Evolutionary conservation across 2,888 invertebrate genomes (phyloP).

Genomic region (Drosophila diplacantha): DNA sequence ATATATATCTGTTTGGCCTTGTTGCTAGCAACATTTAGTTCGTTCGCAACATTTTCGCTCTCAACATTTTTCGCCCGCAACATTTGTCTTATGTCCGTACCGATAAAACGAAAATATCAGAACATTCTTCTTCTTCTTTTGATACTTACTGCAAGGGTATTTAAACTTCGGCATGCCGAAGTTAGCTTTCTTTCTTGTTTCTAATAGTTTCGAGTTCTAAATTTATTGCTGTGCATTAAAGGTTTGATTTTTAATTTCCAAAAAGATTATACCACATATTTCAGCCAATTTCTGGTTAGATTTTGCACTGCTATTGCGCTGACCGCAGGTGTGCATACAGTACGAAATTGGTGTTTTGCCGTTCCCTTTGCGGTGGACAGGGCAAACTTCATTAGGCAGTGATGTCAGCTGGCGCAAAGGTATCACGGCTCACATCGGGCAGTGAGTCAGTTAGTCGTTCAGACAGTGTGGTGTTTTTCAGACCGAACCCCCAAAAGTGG

Average conservation of each 20-base stretch:
- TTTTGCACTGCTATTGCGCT: slow-evolving; percentile 18
- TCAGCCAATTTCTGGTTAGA: slow-evolving; percentile 10
- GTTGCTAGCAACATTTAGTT: too few species aligned
- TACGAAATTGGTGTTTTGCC: slow-evolving; percentile 12
- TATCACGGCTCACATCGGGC: background rate
- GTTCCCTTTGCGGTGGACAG: slow-evolving; percentile 13
- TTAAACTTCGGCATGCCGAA: background rate
- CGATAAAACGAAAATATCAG: too few species aligned
- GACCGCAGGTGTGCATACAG: slow-evolving; percentile 16
- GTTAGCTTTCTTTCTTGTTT: background rate
- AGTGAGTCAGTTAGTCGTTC: slow-evolving; percentile 39
- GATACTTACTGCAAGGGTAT: background rate
- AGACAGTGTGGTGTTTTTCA: slow-evolving; percentile 48
- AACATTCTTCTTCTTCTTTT: too few species aligned
- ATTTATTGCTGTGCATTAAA: background rate
- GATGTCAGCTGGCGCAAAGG: slow-evolving; percentile 35
- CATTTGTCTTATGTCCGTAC: too few species aligned
- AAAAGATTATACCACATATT: slow-evolving; percentile 12
- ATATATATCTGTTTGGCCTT: too few species aligned
- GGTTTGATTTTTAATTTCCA: background rate
- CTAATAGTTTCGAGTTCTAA: background rate
- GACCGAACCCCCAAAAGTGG: slow-evolving; percentile 1
- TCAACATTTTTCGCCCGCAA: too few species aligned
- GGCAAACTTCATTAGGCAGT: slow-evolving; percentile 32
- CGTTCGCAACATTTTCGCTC: too few species aligned